Evolutionary conservation across 2,113 vertebrate species (phyloP), one percentile per base, ranked within the genome.

Genomic region (Nyctibius bracteatus): DNA sequence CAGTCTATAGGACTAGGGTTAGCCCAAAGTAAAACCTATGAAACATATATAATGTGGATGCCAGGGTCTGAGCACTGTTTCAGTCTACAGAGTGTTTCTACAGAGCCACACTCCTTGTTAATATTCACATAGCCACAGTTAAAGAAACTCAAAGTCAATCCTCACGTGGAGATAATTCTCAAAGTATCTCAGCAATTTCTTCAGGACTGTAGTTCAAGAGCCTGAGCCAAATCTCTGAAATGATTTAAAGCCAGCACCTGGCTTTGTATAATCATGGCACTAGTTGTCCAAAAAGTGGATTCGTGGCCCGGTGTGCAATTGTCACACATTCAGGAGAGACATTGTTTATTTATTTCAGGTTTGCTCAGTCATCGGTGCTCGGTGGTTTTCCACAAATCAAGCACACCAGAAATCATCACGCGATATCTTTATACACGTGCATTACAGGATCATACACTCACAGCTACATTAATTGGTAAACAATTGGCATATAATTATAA

Each of bases 171-270:
- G 44, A 63, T 46, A 72, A 87, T 81, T 91, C 62, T 49, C 49
- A 20, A 61, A 62, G 49, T 72, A 63, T 61, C 28, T 80, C 78
- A 92, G 70, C 20, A 75, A 9, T 94, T 87, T 94, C 87, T 96
- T 73, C 31, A 85, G 87, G 57, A 28, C 73, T 91, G 73, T 73
- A 87, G 47, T 31, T 89, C 55, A 51, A 87, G 55, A 15, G 20
- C 20, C 41, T 39, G 28, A 57, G 44, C 28, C 5, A 23, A 44
- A 81, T 10, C 55, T 30, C 23, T 70, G 39, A 81, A 90, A 59
- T 71, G 18, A 87, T 85, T 91, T n/a, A 62, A n/a, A n/a, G n/a
- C n/a, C 22, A 73, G 25, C 39, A 58, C 35, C 55, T 72, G 61
- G 10, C 19, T 91, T 8, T 87, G 3, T 43, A 39, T 59, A 68